Evolutionary conservation across 92 coral and sea anemone genomes (phyloP).

Genomic region (Epizoanthus stellaris): DNA sequence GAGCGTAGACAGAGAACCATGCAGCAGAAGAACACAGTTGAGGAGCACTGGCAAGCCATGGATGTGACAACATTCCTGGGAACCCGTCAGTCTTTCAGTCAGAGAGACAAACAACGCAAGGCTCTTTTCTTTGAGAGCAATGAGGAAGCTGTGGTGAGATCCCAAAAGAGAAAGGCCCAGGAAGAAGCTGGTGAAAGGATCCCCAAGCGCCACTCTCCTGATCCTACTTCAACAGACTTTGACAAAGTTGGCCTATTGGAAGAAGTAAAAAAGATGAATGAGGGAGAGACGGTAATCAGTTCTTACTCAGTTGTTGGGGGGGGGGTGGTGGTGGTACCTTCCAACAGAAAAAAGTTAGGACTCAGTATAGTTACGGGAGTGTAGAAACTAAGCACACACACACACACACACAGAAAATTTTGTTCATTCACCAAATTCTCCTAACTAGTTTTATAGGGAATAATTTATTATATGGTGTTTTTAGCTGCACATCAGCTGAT

Average conservation of each 20-base stretch:
- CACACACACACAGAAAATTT: no score
- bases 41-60: slow-evolving; percentile 43
- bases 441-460: no score
- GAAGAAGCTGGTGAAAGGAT: slow-evolving; percentile 3
- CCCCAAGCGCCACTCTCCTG: slow-evolving; percentile 2
- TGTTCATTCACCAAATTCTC: no score
- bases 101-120: background rate
- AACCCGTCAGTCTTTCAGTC: slow-evolving; percentile 21
- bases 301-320: no score
- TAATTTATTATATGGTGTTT: no score
- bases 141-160: background rate
- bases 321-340: no score
- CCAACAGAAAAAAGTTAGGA: no score
- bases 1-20: slow-evolving; percentile 26
- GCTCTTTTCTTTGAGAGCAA: slow-evolving; percentile 16
- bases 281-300: no score
- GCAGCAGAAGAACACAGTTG: slow-evolving; percentile 25
- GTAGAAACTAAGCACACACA: no score
- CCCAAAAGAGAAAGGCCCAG: slow-evolving; percentile 1
- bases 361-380: no score
- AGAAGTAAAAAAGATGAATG: no score
- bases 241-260: background rate
- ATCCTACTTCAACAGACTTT: background rate
- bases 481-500: no score
- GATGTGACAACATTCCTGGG: slow-evolving; percentile 35